Evolutionary conservation across 2,888 invertebrate species (phyloP), one percentile per base, ranked within the genome.

Genomic region (Thumatha senex): DNA sequence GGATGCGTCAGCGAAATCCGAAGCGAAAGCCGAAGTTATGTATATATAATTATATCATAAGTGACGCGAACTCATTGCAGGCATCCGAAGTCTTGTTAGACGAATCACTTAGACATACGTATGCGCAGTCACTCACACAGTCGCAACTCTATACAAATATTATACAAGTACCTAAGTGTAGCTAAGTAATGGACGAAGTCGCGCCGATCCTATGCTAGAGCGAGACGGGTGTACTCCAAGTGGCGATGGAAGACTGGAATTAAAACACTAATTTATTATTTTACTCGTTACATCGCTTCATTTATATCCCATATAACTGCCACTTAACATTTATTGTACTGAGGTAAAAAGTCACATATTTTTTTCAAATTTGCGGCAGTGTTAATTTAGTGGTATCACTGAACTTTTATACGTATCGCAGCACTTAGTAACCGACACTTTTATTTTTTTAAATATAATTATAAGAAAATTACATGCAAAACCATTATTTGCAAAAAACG

Each of bases 201-300:
- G 76, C 78, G 75, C 74, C 76, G 71, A 68, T 58, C 71, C 76
- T 72, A 68, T 50, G 48, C 71, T 72, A 67, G 40, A 63, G 58
- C 61, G 63, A 59, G 55, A 54, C 48, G 56, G 58, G 52, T 42
- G 45, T 55, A 60, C 53, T 51, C 57, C 45, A 54, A 63, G 57
- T 56, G 53, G 56, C 72, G 78, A 74, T 84, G 86, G 86, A 86
- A 86, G 86, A 86, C 86, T 80, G 80, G 74, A 73, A 79, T 73
- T 2, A 71, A 69, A 66, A 67, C 66, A 63, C 63, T 48, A 63
- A 56, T 56, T 59, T 64, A 63, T 61, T 24, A 4, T 4, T 61
- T 63, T 49, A 61, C 24, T 50, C 64, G 48, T 61, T 59, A 56
- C 53, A 60, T 54, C 58, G 53, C 61, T 54, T 59, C 56, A 58